phyloP scores from a whole-genome alignment of 2,797 vertebrate genomes.

The Helicolenus hilgendorfi region DNA sequence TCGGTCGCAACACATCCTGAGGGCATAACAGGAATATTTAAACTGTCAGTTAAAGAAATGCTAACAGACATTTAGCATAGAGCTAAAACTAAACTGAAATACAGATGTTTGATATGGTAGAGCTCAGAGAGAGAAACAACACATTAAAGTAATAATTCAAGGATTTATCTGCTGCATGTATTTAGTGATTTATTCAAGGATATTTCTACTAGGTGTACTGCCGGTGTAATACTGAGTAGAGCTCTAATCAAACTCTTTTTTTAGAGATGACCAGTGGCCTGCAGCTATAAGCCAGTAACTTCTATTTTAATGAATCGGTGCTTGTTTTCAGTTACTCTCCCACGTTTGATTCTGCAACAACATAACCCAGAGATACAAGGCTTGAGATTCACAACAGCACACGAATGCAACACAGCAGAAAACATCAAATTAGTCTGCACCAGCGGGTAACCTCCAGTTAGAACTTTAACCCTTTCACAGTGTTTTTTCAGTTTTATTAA shows the following conservation, averaged over 20 bases:
- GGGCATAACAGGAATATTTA: not conserved
- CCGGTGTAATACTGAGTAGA: not conserved
- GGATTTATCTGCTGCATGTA: not conserved
- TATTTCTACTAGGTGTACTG: not conserved
- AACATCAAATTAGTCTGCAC: not conserved
- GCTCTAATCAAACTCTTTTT: not conserved
- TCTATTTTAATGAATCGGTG: not conserved
- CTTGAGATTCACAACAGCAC: not conserved
- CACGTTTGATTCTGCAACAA: not conserved
- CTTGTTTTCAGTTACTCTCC: not conserved
- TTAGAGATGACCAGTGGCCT: not conserved
- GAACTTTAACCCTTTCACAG: too few species aligned
- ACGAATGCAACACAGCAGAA: constrained; percentile 2
- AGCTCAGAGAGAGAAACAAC: not conserved
- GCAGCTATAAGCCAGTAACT: not conserved
- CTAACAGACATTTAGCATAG: not conserved
- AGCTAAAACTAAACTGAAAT: not conserved
- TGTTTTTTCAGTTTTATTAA: too few species aligned
- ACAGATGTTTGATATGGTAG: not conserved
- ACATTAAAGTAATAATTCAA: not conserved
- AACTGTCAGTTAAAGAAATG: not conserved
- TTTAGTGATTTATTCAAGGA: not conserved
- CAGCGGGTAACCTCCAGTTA: too few species aligned
- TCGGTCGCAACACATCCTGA: not conserved
- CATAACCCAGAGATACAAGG: not conserved